Conservation (phyloP, 2,888 invertebrate genomes). For the Drosophila ochracea region DNA sequence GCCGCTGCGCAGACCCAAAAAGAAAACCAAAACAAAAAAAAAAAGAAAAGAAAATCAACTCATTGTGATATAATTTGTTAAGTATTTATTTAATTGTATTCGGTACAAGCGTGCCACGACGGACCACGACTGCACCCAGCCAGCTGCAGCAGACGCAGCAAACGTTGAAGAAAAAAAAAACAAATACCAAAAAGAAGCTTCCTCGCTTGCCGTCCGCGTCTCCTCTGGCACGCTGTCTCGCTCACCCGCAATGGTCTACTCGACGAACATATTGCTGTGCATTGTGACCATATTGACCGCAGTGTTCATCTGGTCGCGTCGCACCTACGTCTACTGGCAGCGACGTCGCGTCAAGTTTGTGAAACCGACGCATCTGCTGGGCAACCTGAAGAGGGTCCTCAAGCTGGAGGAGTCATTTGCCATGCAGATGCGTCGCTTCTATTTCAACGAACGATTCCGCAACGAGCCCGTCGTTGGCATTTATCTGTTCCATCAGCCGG, state of each 20-base stretch:
- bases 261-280: constrained; percentile 77
- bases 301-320: constrained; percentile 81
- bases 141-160: constrained; percentile 1
- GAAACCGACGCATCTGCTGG: constrained; percentile 84
- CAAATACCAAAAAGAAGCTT: constrained; percentile 18
- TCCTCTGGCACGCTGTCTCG: constrained; percentile 36
- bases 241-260: constrained; percentile 74
- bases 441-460: constrained; percentile 76
- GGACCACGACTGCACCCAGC: constrained; percentile 25
- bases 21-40: constrained; percentile 12
- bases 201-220: constrained; percentile 2
- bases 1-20: constrained; percentile 51
- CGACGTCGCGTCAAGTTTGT: constrained; percentile 84
- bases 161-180: constrained; percentile 3
- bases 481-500: constrained; percentile 86
- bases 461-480: constrained; percentile 83
- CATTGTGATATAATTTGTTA: constrained; percentile 78
- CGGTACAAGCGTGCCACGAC: constrained; percentile 59
- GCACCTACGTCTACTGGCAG: constrained; percentile 85
- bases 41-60: constrained; percentile 10
- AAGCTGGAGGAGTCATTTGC: constrained; percentile 81
- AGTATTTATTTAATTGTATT: constrained; percentile 74
- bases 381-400: constrained; percentile 85
- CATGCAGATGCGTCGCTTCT: constrained; percentile 83
- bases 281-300: constrained; percentile 78